A percentile compares a stretch with the other conserved stretches of the same genome.
Evolutionary conservation across 2,888 invertebrate species (phyloP).

Genomic region (Diarsia rubi): DNA sequence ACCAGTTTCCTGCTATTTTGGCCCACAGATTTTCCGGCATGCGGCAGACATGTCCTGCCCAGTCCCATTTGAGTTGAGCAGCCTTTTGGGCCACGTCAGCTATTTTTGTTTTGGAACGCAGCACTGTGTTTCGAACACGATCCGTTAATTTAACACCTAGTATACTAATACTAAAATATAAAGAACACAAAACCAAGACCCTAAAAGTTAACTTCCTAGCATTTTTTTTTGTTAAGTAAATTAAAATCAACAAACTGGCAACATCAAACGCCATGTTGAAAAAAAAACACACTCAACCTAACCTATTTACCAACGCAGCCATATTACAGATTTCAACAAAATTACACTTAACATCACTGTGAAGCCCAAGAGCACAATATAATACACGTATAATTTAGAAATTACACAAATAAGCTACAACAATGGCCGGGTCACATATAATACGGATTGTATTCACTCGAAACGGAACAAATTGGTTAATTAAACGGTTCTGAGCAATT

Average conservation of each 20-base stretch:
- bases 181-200: not conserved
- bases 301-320: conserved; percentile 27
- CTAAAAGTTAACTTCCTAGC: not conserved
- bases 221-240: not conserved
- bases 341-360: conserved; percentile 57
- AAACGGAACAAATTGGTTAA: conserved; percentile 86
- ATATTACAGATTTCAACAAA: conserved; percentile 52
- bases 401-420: conserved; percentile 72
- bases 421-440: conserved; percentile 71
- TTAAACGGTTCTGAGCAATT: conserved; percentile 79
- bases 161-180: too few relatives aligned
- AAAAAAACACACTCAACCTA: not conserved
- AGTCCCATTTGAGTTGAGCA: too few relatives aligned
- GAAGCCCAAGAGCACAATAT: conserved; percentile 53
- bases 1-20: too few relatives aligned
- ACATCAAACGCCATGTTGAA: conserved; percentile 12
- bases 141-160: too few relatives aligned
- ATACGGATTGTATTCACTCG: conserved; percentile 77
- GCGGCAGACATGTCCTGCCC: too few relatives aligned
- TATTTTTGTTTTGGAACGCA: too few relatives aligned
- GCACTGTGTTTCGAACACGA: too few relatives aligned
- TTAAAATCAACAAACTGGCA: not conserved
- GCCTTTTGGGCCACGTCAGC: too few relatives aligned
- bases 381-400: conserved; percentile 67
- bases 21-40: too few relatives aligned